A percentile compares a stretch with the other conserved stretches of the same genome.
phyloP scores from a whole-genome alignment of 30 jellyfish, hydroid and myxozoan genomes.

The Chrysaora quinquecirrha region DNA sequence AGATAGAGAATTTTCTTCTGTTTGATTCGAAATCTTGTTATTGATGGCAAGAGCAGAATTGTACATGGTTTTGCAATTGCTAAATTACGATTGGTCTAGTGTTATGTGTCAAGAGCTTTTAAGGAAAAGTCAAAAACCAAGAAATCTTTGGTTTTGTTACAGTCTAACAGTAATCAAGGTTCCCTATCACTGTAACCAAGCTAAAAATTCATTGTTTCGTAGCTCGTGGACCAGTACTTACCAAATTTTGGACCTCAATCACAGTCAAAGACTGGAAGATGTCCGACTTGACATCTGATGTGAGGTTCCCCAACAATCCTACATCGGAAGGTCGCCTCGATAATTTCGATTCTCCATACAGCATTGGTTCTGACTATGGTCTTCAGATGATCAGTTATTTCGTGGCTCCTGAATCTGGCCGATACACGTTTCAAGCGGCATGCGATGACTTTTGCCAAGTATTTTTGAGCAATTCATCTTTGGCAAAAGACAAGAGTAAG shows the following conservation, averaged over 20 bases:
- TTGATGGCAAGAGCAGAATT: too few species aligned
- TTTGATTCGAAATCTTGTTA: too few species aligned
- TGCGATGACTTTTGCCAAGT: constrained; percentile 82
- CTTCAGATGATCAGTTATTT: constrained; percentile 62
- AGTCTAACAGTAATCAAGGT: too few species aligned
- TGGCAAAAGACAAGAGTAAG: constrained; percentile 21
- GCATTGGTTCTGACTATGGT: constrained; percentile 69
- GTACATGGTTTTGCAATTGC: too few species aligned
- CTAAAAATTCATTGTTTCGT: too few species aligned
- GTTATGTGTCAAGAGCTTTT: too few species aligned
- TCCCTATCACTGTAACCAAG: too few species aligned
- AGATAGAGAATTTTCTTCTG: too few species aligned
- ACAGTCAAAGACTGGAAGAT: neutral
- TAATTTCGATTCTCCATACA: constrained; percentile 75
- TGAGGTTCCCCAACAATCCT: constrained; percentile 86
- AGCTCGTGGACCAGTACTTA: constrained; percentile 83
- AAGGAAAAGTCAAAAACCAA: too few species aligned
- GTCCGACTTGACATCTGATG: constrained; percentile 50
- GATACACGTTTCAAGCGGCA: constrained; percentile 60
- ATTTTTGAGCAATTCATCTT: constrained; percentile 53
- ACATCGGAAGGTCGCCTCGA: constrained; percentile 63
- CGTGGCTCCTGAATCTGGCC: constrained; percentile 81
- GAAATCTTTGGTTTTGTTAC: too few species aligned
- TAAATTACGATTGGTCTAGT: too few species aligned
- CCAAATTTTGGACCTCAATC: constrained; percentile 19